These are phyloP conservation scores for Exaiptasia diaphana DNA, from an alignment of 64 coral and sea anemone species.

Conservation along the genomic window DNA sequence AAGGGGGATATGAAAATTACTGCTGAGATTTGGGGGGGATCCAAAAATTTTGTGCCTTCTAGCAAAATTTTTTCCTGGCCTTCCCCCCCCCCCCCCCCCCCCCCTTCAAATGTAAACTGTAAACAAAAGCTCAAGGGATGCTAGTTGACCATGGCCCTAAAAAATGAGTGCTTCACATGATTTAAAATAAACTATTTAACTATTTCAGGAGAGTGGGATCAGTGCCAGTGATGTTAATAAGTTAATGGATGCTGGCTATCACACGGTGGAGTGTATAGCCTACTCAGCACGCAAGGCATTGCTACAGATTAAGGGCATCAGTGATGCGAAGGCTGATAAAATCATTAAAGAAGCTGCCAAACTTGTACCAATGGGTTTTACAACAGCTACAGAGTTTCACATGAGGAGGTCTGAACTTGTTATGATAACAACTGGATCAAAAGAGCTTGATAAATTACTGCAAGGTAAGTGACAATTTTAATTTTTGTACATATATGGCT, in stretches of 20 bases:
- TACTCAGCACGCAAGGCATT: constrained; percentile 88
- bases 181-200: no score
- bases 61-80: no score
- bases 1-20: no score
- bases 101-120: no score
- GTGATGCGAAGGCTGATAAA: constrained; percentile 99
- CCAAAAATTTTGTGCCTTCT: no score
- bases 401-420: constrained; percentile 81
- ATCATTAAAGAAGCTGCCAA: constrained; percentile 89
- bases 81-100: no score
- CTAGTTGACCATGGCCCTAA: no score
- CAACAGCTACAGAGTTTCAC: constrained; percentile 98
- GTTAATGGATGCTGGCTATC: constrained; percentile 83
- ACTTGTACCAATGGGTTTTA: constrained; percentile 96
- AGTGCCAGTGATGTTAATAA: constrained; percentile 95
- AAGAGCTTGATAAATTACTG: constrained; percentile 92
- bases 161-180: no score
- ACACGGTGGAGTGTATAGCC: constrained; percentile 83
- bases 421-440: constrained; percentile 92
- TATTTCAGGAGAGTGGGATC: constrained; percentile 81
- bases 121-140: no score
- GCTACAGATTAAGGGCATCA: constrained; percentile 87
- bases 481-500: neutral
- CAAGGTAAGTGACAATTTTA: constrained; percentile 85
- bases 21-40: no score